phyloP scores from a whole-genome alignment of 1,140 invertebrate genomes.

The Aphidius ervi region DNA sequence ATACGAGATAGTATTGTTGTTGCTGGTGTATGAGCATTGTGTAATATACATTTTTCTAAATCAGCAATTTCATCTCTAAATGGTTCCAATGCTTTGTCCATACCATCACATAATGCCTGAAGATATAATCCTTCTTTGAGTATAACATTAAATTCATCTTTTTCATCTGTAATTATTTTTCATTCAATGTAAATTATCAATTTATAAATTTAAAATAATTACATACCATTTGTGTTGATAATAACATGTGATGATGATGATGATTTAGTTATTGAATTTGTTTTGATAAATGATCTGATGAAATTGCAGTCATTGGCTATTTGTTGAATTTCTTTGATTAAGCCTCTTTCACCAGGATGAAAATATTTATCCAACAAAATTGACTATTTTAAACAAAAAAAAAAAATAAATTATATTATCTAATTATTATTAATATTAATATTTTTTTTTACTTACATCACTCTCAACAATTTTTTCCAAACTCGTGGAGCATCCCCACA shows the following conservation, averaged over 20 bases:
- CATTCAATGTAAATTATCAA: slow-evolving; percentile 1
- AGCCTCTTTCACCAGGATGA: slow-evolving; percentile 44
- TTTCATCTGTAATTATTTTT: slow-evolving; percentile 21
- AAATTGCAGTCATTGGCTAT: slow-evolving; percentile 43
- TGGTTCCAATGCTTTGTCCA: slow-evolving; percentile 56
- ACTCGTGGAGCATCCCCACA: slow-evolving; percentile 49
- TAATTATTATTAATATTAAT: background rate
- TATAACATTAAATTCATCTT: slow-evolving; percentile 1
- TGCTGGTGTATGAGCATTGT: slow-evolving; percentile 54
- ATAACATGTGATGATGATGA: slow-evolving; percentile 12
- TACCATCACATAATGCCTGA: slow-evolving; percentile 58
- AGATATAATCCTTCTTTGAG: slow-evolving; percentile 54
- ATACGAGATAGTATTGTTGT: slow-evolving; percentile 53
- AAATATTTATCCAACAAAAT: slow-evolving; percentile 42
- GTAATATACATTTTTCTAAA: slow-evolving; percentile 54
- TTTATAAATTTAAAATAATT: too few relatives aligned
- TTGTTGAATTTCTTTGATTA: slow-evolving; percentile 42
- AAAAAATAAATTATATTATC: slow-evolving; percentile 3
- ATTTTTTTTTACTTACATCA: slow-evolving; percentile 37
- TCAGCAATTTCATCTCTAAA: slow-evolving; percentile 56
- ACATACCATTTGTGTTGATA: slow-evolving; percentile 5
- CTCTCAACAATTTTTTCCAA: slow-evolving; percentile 40
- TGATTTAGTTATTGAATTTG: slow-evolving; percentile 24
- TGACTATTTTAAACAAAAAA: slow-evolving; percentile 33
- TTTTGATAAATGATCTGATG: slow-evolving; percentile 42